Percentiles rank a stretch among this genome's conserved stretches.
Conservation (phyloP, 2,113 vertebrate species). For the Psilopsiagon aymara region DNA sequence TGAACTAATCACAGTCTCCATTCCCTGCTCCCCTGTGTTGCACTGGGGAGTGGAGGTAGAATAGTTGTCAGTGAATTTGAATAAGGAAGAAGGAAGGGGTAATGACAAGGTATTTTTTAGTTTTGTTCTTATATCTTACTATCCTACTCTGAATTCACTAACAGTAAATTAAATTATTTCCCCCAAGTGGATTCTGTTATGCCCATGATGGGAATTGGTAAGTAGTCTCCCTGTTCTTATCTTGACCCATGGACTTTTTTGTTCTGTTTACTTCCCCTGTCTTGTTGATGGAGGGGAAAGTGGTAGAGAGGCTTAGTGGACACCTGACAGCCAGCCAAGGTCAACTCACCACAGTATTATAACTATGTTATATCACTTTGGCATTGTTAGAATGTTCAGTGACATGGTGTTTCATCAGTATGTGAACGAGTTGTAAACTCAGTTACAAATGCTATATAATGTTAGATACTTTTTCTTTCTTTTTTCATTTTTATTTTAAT, state of each 20-base stretch:
- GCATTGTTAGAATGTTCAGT: not conserved
- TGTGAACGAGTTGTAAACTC: not conserved
- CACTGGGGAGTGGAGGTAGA: accelerated
- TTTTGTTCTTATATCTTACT: not conserved
- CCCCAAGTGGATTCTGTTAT: not conserved
- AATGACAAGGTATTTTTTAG: not conserved
- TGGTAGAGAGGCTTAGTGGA: not conserved
- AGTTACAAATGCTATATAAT: not conserved
- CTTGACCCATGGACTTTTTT: not conserved
- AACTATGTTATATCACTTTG: not conserved
- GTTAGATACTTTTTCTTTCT: accelerated
- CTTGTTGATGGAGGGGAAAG: not conserved
- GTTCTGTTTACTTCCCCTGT: not conserved
- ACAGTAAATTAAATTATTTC: not conserved
- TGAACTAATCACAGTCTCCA: not conserved
- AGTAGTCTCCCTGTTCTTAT: not conserved
- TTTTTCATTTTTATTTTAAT: not conserved
- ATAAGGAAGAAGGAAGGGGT: not conserved
- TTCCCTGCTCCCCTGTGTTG: accelerated
- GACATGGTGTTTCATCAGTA: not conserved
- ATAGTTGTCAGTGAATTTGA: not conserved
- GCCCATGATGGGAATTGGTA: not conserved
- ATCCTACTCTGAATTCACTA: not conserved
- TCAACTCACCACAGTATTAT: not conserved
- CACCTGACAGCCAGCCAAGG: not conserved